Percentiles rank a stretch among this genome's conserved stretches.
phyloP scores from a whole-genome alignment of 2,113 vertebrate genomes.

The Rana temporaria region DNA sequence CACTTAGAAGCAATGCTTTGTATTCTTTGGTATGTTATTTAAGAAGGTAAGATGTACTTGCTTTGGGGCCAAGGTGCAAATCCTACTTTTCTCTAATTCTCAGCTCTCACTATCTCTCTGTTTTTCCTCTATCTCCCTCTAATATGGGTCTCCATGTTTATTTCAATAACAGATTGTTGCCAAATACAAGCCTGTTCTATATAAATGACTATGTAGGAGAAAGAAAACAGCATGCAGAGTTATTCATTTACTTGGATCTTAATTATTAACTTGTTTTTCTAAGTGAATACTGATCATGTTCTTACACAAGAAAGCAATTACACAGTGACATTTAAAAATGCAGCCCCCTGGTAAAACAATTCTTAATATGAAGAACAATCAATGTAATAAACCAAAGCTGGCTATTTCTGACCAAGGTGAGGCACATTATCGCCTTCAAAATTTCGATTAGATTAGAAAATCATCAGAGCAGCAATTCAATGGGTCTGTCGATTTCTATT shows the following conservation, averaged over 20 bases:
- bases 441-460: conserved; percentile 51
- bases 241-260: conserved; percentile 39
- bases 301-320: conserved; percentile 47
- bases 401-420: conserved; percentile 14
- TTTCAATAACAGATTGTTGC: background rate
- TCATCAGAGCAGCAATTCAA: conserved; percentile 45
- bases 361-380: conserved; percentile 42
- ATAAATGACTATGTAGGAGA: background rate
- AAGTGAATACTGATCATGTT: conserved; percentile 22
- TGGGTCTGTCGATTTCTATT: conserved; percentile 46
- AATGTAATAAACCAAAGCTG: conserved; percentile 28
- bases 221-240: background rate
- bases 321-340: conserved; percentile 41
- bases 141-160: no score
- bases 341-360: conserved; percentile 31
- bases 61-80: no score
- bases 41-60: no score
- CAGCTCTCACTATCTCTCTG: background rate
- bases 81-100: background rate
- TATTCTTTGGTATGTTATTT: no score
- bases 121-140: background rate
- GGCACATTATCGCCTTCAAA: conserved; percentile 37
- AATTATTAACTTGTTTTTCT: conserved; percentile 33
- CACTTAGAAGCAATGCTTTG: no score
- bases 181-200: background rate